Evolutionary conservation across 2,888 invertebrate genomes (phyloP), one percentile per base, ranked within the genome.

Genomic region (Ornithoptera alexandrae): DNA sequence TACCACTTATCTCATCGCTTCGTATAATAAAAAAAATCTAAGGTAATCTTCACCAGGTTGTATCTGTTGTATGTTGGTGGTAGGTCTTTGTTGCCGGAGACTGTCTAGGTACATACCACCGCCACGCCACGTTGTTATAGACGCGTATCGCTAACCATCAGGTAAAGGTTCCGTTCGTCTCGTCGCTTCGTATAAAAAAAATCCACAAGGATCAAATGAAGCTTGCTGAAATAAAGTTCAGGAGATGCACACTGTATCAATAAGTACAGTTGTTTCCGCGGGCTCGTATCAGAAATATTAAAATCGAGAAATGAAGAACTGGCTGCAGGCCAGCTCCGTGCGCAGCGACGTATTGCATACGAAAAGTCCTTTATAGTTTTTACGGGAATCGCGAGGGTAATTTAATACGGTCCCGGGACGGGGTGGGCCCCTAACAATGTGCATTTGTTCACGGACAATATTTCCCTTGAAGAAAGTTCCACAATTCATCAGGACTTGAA

Each of bases 291-390:
- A 72, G 73, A 76, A 75, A 78, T 78, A 78, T 81, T 77, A 84
- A 83, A 83, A 85, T 2, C 4, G 18, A 53, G 85, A 81, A 71
- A 81, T 79, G 82, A 81, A 82, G 82, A 81, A 81, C 84, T 90
- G 90, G 91, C 85, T 18, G 36, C 64, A 68, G 53, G 87, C 91
- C 91, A 90, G 77, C 74, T 77, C 74, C 72, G 74, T 71, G 77
- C 77, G 77, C 74, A 75, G 75, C 79, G 77, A 81, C 82, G 86
- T 84, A 86, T 85, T 81, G 84, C 81, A 84, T 79, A 81, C 80
- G 80, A 84, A 82, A 74, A 82, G 78, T 78, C 83, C 83, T 84
- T 83, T 83, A 83, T 81, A 83, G 83, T 82, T 84, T 84, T 82
- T 84, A 78, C 82, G 80, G 53, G 83, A 83, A 80, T 76, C 74